Conservation (phyloP, 1,140 invertebrate genomes). For the Diachasma alloeum region DNA sequence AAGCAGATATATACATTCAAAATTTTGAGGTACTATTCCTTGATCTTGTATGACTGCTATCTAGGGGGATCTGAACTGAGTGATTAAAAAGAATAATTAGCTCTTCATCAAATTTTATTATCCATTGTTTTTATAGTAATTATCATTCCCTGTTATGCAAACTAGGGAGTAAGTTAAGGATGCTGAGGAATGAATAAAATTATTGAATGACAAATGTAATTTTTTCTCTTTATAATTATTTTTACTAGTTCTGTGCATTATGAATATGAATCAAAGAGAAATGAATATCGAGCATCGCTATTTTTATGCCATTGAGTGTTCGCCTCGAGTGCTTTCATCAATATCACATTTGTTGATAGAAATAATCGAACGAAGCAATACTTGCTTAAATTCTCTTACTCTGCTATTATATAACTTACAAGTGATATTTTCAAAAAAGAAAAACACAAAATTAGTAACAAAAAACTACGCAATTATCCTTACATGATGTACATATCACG, state of each 20-base stretch:
- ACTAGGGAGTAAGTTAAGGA: too few relatives aligned
- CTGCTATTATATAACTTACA: not conserved
- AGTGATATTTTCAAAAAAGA: not conserved
- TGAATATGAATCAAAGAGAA: not conserved
- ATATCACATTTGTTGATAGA: not conserved
- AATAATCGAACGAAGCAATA: not conserved
- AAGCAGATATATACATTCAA: constrained; percentile 18
- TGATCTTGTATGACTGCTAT: not conserved
- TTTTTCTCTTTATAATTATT: not conserved
- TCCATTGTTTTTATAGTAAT: not conserved
- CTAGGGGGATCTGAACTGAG: not conserved
- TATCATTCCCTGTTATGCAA: too few relatives aligned
- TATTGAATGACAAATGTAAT: too few relatives aligned
- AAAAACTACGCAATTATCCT: not conserved
- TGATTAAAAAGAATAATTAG: not conserved
- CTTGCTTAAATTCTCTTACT: not conserved
- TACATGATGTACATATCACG: not conserved
- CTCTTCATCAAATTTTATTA: not conserved
- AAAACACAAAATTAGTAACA: not conserved
- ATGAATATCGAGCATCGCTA: not conserved
- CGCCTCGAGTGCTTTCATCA: not conserved
- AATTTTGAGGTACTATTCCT: not conserved
- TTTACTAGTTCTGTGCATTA: not conserved
- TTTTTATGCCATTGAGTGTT: not conserved
- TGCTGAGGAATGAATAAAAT: too few relatives aligned